Conservation (phyloP, 2,797 vertebrate species). For the Tinamus major region DNA sequence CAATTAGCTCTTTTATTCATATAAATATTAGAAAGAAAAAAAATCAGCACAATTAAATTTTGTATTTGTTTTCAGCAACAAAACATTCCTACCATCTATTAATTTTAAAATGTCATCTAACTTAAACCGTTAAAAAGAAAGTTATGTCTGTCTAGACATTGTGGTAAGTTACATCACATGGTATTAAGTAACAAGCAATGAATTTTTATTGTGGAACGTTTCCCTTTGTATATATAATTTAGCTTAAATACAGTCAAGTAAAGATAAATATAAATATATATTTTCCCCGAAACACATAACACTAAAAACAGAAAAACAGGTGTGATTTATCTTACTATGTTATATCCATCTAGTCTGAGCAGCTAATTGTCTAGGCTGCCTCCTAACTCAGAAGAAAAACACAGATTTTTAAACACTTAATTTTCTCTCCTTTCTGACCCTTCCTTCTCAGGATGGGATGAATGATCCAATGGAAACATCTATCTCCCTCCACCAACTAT, state of each 20-base stretch:
- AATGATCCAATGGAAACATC: constrained; percentile 30
- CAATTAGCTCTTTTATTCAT: not conserved
- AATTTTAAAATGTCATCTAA: constrained; percentile 1
- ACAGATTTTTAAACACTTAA: not conserved
- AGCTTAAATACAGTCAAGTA: not conserved
- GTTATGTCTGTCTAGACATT: not conserved
- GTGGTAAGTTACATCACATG: not conserved
- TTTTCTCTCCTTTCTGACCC: not conserved
- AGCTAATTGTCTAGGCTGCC: not conserved
- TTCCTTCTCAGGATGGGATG: not conserved
- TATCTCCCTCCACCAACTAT: not conserved
- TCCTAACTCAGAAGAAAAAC: not conserved
- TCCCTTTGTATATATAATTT: not conserved
- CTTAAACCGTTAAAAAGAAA: not conserved
- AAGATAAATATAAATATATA: not conserved
- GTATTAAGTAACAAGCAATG: not conserved
- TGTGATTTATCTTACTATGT: not conserved
- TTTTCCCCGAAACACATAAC: not conserved
- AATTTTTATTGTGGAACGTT: not conserved
- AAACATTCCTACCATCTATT: not conserved
- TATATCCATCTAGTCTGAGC: not conserved
- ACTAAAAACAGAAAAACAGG: not conserved
- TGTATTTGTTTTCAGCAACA: not conserved
- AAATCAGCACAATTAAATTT: not conserved
- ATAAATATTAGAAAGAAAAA: not conserved